phyloP scores from a whole-genome alignment of 2,888 invertebrate genomes.

The Chrysopilus asiliformis region DNA sequence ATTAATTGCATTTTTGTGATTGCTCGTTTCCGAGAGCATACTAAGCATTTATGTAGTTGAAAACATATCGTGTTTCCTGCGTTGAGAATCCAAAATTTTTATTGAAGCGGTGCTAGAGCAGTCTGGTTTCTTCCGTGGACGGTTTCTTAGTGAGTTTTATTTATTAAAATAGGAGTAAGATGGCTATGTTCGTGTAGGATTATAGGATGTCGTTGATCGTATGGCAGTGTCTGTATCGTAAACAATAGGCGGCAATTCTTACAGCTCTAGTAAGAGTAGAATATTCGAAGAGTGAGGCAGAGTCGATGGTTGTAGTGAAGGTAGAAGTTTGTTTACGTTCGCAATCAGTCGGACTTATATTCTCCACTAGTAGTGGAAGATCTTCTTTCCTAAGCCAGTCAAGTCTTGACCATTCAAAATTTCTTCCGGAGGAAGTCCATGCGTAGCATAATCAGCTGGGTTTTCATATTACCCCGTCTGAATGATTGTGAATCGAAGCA shows the following conservation, averaged over 20 bases:
- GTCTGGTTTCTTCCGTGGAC: constrained; percentile 11
- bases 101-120: constrained; percentile 7
- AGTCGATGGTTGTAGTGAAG: constrained; percentile 15
- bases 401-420: constrained; percentile 4
- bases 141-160: constrained; percentile 6
- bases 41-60: constrained; percentile 10
- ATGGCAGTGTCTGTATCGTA: too few relatives aligned
- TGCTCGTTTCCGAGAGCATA: constrained; percentile 10
- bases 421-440: too few relatives aligned
- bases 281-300: too few relatives aligned
- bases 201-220: too few relatives aligned
- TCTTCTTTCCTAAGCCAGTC: neutral
- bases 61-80: constrained; percentile 9
- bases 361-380: too few relatives aligned
- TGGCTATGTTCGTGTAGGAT: constrained; percentile 13
- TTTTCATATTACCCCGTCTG: too few relatives aligned
- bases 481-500: too few relatives aligned
- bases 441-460: too few relatives aligned
- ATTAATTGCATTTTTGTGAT: neutral
- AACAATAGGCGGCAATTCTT: too few relatives aligned
- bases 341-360: too few relatives aligned
- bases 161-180: constrained; percentile 6
- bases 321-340: too few relatives aligned
- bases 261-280: too few relatives aligned
- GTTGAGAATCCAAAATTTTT: constrained; percentile 13